phyloP scores from a whole-genome alignment of 1,140 invertebrate genomes.

The Paraescarpia echinospica region DNA sequence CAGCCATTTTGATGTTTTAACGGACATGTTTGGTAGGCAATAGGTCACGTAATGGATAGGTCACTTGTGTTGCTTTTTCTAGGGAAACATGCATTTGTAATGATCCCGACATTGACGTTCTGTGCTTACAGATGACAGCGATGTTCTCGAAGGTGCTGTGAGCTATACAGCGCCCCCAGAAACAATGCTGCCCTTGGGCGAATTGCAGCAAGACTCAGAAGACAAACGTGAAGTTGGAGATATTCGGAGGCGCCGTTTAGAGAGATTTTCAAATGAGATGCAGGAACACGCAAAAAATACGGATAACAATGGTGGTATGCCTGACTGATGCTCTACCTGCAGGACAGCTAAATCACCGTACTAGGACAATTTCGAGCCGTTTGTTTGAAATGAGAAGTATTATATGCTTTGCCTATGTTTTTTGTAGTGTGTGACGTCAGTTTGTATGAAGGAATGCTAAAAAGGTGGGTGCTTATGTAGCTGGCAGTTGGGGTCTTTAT shows the following conservation, averaged over 20 bases:
- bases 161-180: conserved; percentile 36
- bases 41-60: neutral
- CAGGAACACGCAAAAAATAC: neutral
- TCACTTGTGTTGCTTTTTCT: neutral
- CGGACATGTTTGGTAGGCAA: no score
- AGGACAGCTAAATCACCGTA: neutral
- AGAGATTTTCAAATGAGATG: conserved; percentile 28
- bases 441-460: neutral
- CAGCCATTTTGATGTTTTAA: no score
- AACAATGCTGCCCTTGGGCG: neutral
- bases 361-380: neutral
- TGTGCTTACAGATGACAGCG: neutral
- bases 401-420: neutral
- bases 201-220: conserved; percentile 7
- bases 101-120: neutral
- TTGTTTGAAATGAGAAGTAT: neutral
- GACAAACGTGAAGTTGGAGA: conserved; percentile 31
- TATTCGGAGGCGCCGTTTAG: conserved; percentile 32
- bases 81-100: no score
- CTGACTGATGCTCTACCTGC: neutral
- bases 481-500: neutral
- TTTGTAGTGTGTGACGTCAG: neutral
- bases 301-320: neutral
- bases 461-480: neutral
- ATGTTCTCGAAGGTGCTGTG: conserved; percentile 40